These are phyloP conservation scores for Parnassius smintheus DNA, from an alignment of 2,888 invertebrate genomes.

Conservation along the genomic window DNA sequence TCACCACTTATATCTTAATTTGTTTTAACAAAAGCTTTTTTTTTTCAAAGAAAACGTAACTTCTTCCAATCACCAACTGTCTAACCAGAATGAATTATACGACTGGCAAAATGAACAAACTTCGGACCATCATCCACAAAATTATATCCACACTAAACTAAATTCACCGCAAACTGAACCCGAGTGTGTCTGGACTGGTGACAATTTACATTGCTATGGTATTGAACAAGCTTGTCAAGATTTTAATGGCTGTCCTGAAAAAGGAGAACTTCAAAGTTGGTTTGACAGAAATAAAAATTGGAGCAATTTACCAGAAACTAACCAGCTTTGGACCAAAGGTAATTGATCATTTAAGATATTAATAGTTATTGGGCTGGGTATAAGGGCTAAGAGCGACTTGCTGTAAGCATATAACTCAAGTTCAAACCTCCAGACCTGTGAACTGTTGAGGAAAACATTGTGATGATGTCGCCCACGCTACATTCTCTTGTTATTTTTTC, in stretches of 20 bases:
- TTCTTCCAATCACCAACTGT: neutral
- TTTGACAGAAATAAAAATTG: slow-evolving; percentile 13
- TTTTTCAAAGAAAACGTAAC: neutral
- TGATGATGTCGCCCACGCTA: too few species aligned
- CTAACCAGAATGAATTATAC: neutral
- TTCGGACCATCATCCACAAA: neutral
- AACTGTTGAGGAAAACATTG: too few species aligned
- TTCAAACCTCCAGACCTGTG: too few species aligned
- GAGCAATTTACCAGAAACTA: neutral
- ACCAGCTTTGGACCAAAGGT: slow-evolving; percentile 8
- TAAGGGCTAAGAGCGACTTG: too few species aligned
- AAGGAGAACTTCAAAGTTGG: slow-evolving; percentile 1
- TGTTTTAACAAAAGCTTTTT: too few species aligned
- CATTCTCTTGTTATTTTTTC: too few species aligned
- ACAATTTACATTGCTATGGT: neutral
- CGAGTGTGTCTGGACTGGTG: neutral
- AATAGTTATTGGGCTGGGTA: too few species aligned
- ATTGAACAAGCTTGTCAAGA: neutral
- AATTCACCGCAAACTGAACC: neutral
- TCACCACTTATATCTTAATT: too few species aligned
- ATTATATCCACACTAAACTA: neutral
- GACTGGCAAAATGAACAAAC: slow-evolving; percentile 2
- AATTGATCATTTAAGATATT: neutral
- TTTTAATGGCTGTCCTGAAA: slow-evolving; percentile 7
- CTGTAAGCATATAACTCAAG: too few species aligned